Evolutionary conservation across 2,113 vertebrate genomes (phyloP).

Genomic region (Tragulus kanchil): DNA sequence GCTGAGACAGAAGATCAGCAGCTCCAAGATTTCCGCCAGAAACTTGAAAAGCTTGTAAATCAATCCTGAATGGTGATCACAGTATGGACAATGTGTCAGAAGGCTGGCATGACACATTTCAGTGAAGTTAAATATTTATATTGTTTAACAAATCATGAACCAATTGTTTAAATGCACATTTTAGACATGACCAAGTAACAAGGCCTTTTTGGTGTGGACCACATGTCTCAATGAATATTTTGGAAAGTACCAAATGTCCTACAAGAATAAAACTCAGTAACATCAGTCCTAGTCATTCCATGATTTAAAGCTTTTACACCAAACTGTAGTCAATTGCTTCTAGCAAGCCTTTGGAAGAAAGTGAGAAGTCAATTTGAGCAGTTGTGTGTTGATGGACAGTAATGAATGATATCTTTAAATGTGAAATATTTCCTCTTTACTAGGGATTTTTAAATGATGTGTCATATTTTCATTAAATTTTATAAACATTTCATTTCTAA

Average conservation of each 20-base stretch:
- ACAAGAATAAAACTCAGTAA: not conserved
- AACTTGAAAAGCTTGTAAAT: not conserved
- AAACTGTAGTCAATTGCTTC: not conserved
- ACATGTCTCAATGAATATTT: not conserved
- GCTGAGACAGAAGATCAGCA: not conserved
- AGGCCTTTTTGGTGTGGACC: not conserved
- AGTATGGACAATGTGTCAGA: not conserved
- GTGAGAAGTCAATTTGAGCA: conserved; percentile 25
- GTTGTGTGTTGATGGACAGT: conserved; percentile 43
- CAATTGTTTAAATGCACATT: not conserved
- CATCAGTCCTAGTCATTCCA: rapidly evolving
- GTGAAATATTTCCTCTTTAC: conserved; percentile 14
- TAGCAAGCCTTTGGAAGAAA: not conserved
- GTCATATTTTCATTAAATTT: conserved; percentile 28
- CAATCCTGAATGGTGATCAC: not conserved
- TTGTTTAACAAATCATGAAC: not conserved
- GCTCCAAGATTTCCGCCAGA: not conserved
- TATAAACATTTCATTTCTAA: conserved; percentile 49
- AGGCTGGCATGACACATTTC: not conserved
- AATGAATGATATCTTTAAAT: conserved; percentile 50
- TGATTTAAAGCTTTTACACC: not conserved
- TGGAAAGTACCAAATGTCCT: not conserved
- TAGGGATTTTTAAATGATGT: conserved; percentile 3
- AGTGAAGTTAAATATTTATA: not conserved
- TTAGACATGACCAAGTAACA: not conserved